Percentiles rank a stretch among this genome's conserved stretches.
phyloP scores from a whole-genome alignment of 2,113 vertebrate genomes.

The Psophia crepitans region DNA sequence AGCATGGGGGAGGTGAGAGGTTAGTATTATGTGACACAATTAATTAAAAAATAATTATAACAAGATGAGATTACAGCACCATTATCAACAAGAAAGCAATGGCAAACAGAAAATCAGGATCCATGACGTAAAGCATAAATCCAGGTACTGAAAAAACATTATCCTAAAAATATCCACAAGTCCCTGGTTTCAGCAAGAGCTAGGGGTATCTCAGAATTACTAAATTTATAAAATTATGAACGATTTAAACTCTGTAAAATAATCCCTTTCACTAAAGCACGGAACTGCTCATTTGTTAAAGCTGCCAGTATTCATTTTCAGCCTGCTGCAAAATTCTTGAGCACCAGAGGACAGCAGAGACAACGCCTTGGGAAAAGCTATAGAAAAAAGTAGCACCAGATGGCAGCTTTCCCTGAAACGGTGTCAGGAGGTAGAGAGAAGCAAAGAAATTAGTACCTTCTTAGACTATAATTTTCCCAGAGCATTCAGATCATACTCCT shows the following conservation, averaged over 20 bases:
- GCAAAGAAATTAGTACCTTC: neutral
- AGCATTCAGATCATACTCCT: neutral
- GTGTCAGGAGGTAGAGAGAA: neutral
- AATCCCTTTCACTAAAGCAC: neutral
- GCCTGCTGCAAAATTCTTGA: neutral
- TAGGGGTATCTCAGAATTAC: neutral
- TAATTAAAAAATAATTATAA: constrained; percentile 6
- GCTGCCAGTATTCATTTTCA: neutral
- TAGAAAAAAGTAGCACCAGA: neutral
- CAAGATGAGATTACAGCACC: neutral
- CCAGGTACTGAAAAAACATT: neutral
- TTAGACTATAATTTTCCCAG: neutral
- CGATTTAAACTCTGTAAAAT: neutral
- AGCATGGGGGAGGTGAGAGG: neutral
- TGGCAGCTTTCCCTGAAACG: neutral
- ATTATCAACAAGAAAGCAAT: neutral
- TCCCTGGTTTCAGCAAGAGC: neutral
- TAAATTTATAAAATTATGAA: neutral
- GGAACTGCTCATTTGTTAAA: neutral
- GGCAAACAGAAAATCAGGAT: neutral
- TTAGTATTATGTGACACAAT: neutral
- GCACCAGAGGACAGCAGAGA: constrained; percentile 45
- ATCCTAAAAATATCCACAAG: neutral
- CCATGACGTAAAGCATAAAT: neutral
- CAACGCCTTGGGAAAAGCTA: neutral